Evolutionary conservation across 2,888 invertebrate species (phyloP), one percentile per base, ranked within the genome.

Genomic region (Octodonta nipae): DNA sequence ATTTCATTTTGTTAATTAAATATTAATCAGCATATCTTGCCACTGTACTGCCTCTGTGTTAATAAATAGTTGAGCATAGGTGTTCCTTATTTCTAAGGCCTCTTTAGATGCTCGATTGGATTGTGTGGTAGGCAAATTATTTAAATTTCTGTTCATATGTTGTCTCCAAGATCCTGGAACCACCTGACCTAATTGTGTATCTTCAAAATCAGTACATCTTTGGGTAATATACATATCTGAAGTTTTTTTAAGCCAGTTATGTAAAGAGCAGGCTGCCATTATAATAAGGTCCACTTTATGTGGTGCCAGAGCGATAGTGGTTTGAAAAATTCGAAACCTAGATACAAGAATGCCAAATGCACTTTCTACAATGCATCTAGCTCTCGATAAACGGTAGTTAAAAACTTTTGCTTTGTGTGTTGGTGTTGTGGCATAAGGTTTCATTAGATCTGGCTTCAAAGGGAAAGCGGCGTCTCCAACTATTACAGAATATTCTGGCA

Each of bases 291-390:
- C 26, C 8, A 36, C 30, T 13, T 27, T 22, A 10, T 32, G 28
- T 13, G 32, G 30, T 11, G 15, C 28, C 4, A 20, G 24, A 8
- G 26, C 7, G 10, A 42, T 35, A 11, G 30, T 27, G 34, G 39
- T 42, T 22, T 40, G 28, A 32, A 45, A 44, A 16, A 46, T 35
- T 28, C 44, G 33, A 37, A 47, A 47, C 32, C 37, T 39, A 3
- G 37, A 28, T n/a, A 38, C 36, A 14, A 45, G 20, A 12, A 46
- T 39, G 4, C 45, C 44, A 33, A 46, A 46, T 4, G 38, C 42
- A 33, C 46, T 49, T 37, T 49, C 45, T 5, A 39, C 36, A 28
- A 45, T 33, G 28, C 45, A 34, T 33, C 44, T 34, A 14, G 41
- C 41, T 15, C 45, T 32, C 8, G 38, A 41, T 26, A 46, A 29